Percentiles rank a stretch among this genome's conserved stretches.
These are phyloP conservation scores for Sturmia bella DNA, from an alignment of 2,888 invertebrate species.

Conservation along the genomic window DNA sequence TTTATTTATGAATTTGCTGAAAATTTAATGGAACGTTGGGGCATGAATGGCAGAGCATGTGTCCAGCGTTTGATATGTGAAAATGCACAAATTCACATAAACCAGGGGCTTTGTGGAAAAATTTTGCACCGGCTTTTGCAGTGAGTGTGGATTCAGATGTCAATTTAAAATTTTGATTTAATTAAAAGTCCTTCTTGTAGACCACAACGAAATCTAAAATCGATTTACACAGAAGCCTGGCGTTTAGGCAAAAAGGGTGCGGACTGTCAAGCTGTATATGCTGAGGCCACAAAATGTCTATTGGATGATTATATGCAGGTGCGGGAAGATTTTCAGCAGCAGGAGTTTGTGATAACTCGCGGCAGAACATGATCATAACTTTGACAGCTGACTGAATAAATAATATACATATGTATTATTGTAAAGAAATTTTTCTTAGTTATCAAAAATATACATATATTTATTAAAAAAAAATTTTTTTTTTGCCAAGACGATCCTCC, in stretches of 20 bases:
- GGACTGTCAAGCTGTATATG: slow-evolving; percentile 72
- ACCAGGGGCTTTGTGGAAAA: slow-evolving; percentile 74
- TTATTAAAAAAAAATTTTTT: too few relatives aligned
- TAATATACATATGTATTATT: too few relatives aligned
- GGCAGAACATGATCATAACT: not conserved
- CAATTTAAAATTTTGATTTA: not conserved
- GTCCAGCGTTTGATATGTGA: slow-evolving; percentile 76
- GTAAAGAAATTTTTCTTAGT: too few relatives aligned
- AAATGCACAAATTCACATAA: slow-evolving; percentile 76
- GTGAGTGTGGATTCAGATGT: slow-evolving; percentile 63
- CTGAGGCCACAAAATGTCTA: slow-evolving; percentile 71
- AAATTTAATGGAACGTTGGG: slow-evolving; percentile 73
- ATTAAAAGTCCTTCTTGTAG: slow-evolving; percentile 59
- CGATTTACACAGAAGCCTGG: slow-evolving; percentile 72
- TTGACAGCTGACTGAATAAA: too few relatives aligned
- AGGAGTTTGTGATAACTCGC: slow-evolving; percentile 29
- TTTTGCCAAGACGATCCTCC: too few relatives aligned
- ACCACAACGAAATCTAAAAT: slow-evolving; percentile 73
- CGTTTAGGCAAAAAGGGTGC: slow-evolving; percentile 73
- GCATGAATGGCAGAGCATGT: slow-evolving; percentile 73
- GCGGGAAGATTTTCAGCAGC: slow-evolving; percentile 68
- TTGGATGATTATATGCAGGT: slow-evolving; percentile 74
- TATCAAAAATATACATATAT: too few relatives aligned
- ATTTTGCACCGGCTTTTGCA: slow-evolving; percentile 74
- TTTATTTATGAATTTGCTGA: slow-evolving; percentile 73